These are phyloP conservation scores for Pterocles burchelli DNA, from an alignment of 2,113 vertebrate species.

Conservation along the genomic window DNA sequence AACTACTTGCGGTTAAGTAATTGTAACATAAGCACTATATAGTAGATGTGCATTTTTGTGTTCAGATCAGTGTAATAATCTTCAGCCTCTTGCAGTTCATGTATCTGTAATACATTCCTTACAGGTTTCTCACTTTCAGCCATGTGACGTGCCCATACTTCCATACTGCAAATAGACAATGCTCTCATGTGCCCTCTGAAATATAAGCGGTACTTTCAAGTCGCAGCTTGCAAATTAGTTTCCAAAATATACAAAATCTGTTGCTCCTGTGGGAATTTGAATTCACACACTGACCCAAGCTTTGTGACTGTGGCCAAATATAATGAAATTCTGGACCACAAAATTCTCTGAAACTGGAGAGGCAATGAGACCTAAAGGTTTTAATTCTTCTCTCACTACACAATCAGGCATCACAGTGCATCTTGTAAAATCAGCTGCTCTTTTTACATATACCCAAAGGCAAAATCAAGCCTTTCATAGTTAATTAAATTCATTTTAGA, in stretches of 20 bases:
- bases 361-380: not conserved
- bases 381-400: not conserved
- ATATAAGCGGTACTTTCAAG: not conserved
- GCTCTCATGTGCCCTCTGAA: not conserved
- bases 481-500: constrained; percentile 67
- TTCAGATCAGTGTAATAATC: not conserved
- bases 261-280: not conserved
- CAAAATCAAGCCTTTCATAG: constrained; percentile 50
- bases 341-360: not conserved
- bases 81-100: not conserved
- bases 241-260: not conserved
- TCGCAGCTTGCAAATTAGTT: not conserved
- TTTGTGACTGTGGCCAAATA: not conserved
- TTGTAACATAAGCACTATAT: not conserved
- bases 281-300: not conserved
- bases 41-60: not conserved
- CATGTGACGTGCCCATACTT: not conserved
- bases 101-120: not conserved
- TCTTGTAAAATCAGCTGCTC: constrained; percentile 38
- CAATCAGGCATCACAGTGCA: not conserved
- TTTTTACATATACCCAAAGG: constrained; percentile 23
- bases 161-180: not conserved
- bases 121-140: not conserved
- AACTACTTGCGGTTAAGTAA: not conserved
- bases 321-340: constrained; percentile 4